Percentiles rank a stretch among this genome's conserved stretches.
Conservation (phyloP, 2,888 invertebrate species). For the Hedya salicella region DNA sequence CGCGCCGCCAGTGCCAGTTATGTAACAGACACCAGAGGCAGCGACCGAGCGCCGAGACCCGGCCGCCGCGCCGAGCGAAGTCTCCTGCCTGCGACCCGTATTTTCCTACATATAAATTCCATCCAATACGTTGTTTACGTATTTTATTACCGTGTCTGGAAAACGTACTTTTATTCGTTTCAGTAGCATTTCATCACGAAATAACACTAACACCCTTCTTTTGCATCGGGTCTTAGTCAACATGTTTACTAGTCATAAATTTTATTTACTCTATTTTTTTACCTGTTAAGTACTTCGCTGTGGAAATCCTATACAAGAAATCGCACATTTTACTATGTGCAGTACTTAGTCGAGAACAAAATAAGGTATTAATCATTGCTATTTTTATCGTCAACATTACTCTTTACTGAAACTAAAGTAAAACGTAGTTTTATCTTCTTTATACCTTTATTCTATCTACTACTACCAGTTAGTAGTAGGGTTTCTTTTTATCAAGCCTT, state of each 20-base stretch:
- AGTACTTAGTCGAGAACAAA: no score
- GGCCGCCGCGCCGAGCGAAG: neutral
- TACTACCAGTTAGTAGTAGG: no score
- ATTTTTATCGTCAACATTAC: neutral
- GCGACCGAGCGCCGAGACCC: slow-evolving; percentile 44
- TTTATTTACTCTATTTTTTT: no score
- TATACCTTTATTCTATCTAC: no score
- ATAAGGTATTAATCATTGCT: neutral
- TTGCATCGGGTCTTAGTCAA: no score
- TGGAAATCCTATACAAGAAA: no score
- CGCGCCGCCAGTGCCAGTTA: slow-evolving; percentile 63
- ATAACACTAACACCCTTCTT: no score
- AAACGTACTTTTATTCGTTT: neutral
- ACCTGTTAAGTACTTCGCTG: no score
- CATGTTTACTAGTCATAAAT: no score
- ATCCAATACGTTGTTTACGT: neutral
- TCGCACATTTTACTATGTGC: no score
- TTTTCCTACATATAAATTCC: slow-evolving; percentile 6
- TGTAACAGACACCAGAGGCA: slow-evolving; percentile 71
- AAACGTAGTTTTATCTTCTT: no score
- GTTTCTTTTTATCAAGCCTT: neutral
- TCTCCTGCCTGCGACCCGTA: slow-evolving; percentile 1
- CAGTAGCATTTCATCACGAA: no score
- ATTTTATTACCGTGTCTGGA: neutral
- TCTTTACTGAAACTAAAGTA: neutral